These are phyloP conservation scores for Elymnias hypermnestra DNA, from an alignment of 1,140 invertebrate species.

Conservation along the genomic window DNA sequence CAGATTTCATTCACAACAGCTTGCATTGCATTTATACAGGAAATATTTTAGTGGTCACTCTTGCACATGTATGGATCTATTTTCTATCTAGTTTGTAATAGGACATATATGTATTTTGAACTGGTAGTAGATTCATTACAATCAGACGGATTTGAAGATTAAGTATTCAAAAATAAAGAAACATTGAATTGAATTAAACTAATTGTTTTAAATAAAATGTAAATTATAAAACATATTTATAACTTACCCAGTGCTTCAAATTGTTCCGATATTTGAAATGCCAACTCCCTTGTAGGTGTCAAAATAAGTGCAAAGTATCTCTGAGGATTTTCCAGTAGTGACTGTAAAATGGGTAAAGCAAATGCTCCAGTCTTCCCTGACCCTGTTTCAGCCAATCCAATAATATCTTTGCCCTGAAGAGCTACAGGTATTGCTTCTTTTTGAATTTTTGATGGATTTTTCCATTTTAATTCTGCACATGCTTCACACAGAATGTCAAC, in stretches of 20 bases:
- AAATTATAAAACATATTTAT: background rate
- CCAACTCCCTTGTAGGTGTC: constrained; percentile 97
- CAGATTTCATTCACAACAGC: no score
- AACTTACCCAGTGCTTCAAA: constrained; percentile 92
- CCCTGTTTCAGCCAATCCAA: constrained; percentile 97
- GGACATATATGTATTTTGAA: no score
- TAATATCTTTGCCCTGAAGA: constrained; percentile 95
- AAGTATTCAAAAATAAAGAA: no score
- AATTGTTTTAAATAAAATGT: no score
- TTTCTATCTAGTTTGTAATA: background rate
- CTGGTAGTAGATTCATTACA: no score
- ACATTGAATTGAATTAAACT: no score
- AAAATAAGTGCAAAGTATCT: constrained; percentile 95
- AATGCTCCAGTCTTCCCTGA: constrained; percentile 99
- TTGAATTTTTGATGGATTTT: constrained; percentile 95
- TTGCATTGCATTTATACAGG: no score
- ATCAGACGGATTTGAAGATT: no score
- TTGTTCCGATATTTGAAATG: constrained; percentile 97
- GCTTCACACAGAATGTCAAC: constrained; percentile 94
- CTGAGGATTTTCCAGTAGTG: constrained; percentile 92
- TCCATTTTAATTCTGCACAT: constrained; percentile 96
- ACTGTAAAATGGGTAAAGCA: constrained; percentile 95
- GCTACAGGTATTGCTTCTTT: constrained; percentile 94
- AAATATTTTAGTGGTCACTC: no score
- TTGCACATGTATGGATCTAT: no score